Evolutionary conservation across 1,140 invertebrate genomes (phyloP).

Genomic region (Pollicipes pollicipes): DNA sequence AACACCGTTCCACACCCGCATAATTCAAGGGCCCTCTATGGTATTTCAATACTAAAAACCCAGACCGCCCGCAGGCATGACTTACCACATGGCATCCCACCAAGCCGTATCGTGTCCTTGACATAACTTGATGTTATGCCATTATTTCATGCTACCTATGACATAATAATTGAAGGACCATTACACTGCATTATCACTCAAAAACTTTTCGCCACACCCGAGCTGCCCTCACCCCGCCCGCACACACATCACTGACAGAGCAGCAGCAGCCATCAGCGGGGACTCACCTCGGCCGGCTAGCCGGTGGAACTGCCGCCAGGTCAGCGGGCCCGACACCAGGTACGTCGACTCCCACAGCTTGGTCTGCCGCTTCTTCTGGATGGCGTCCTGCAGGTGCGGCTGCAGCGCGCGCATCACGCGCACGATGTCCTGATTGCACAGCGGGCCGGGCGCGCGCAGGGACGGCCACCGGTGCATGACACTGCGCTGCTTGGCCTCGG

Average conservation of each 20-base stretch:
- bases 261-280: too few relatives aligned
- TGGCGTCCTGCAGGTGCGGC: constrained; percentile 82
- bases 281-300: constrained; percentile 45
- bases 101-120: too few relatives aligned
- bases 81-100: too few relatives aligned
- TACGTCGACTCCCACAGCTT: constrained; percentile 67
- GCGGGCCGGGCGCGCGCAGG: constrained; percentile 58
- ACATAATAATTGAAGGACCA: too few relatives aligned
- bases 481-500: constrained; percentile 6
- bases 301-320: constrained; percentile 91
- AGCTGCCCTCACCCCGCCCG: not conserved
- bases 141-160: too few relatives aligned
- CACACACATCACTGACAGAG: not conserved
- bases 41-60: too few relatives aligned
- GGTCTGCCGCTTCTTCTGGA: constrained; percentile 78
- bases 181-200: too few relatives aligned
- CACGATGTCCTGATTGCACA: constrained; percentile 78
- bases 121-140: too few relatives aligned
- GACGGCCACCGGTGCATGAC: constrained; percentile 79
- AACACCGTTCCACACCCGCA: too few relatives aligned
- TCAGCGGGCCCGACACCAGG: constrained; percentile 71
- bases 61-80: too few relatives aligned
- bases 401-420: constrained; percentile 75
- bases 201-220: too few relatives aligned
- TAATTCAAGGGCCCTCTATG: too few relatives aligned